phyloP scores from a whole-genome alignment of 2,888 invertebrate genomes.

The Anaspis maculata region DNA sequence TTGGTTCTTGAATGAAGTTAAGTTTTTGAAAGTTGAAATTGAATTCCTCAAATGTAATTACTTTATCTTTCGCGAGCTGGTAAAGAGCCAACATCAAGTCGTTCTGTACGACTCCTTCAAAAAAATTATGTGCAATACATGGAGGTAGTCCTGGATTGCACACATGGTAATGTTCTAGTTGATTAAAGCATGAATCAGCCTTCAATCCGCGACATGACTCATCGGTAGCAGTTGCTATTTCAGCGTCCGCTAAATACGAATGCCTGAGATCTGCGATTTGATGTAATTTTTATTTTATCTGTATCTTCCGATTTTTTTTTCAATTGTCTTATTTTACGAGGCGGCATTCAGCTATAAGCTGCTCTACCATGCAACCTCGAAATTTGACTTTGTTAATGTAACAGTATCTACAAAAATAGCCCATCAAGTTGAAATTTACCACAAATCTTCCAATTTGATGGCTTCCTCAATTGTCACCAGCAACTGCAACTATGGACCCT shows the following conservation, averaged over 20 bases:
- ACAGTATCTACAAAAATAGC: not conserved
- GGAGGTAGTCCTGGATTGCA: slow-evolving; percentile 5
- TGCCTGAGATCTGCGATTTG: too few relatives aligned
- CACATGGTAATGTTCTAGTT: slow-evolving; percentile 13
- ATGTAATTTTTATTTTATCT: too few relatives aligned
- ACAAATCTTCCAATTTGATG: too few relatives aligned
- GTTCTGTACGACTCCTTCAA: slow-evolving; percentile 16
- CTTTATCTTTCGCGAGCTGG: slow-evolving; percentile 10
- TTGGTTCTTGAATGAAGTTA: not conserved
- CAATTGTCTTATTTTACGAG: too few relatives aligned
- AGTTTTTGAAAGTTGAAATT: not conserved
- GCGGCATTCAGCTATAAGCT: too few relatives aligned
- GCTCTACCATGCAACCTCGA: too few relatives aligned
- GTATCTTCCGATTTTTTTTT: not conserved
- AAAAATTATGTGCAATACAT: slow-evolving; percentile 4
- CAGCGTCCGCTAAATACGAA: not conserved
- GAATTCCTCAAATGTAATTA: not conserved
- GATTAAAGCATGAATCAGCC: slow-evolving; percentile 15
- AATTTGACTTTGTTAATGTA: not conserved
- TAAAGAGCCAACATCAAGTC: slow-evolving; percentile 17
- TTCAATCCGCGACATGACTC: slow-evolving; percentile 6
- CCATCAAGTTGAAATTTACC: slow-evolving; percentile 17
- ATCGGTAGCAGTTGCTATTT: too few relatives aligned
- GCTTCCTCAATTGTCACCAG: slow-evolving; percentile 17
- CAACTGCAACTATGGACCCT: slow-evolving; percentile 20